Evolutionary conservation across 2,888 invertebrate genomes (phyloP).

Genomic region (Eilema griseolum): DNA sequence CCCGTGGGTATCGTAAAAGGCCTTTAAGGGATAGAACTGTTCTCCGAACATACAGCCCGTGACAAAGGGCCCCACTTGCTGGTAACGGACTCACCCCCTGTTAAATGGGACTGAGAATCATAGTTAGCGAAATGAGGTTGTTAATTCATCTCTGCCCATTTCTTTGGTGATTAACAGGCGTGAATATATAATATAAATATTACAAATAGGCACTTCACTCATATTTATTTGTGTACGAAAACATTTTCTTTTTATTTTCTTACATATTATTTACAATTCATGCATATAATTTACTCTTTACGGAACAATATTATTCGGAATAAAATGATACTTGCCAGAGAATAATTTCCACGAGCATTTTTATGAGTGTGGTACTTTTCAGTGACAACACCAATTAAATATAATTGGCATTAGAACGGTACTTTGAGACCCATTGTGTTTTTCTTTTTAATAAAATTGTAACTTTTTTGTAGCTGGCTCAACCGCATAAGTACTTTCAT

Average conservation of each 20-base stretch:
- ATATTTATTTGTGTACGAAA: neutral
- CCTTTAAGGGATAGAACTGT: no score
- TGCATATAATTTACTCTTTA: neutral
- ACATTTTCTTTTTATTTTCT: neutral
- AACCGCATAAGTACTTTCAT: neutral
- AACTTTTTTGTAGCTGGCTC: no score
- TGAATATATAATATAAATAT: no score
- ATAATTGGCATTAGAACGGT: constrained; percentile 4
- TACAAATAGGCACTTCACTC: no score
- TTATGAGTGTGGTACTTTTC: neutral
- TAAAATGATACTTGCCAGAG: neutral
- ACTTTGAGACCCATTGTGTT: neutral
- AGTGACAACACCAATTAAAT: neutral
- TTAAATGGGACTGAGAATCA: no score
- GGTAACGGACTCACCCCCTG: no score
- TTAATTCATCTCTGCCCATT: no score
- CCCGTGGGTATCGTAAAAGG: no score
- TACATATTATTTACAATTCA: neutral
- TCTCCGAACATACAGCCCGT: no score
- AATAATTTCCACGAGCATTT: neutral
- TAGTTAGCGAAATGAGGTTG: no score
- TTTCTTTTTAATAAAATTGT: neutral
- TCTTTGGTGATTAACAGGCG: no score
- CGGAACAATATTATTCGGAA: neutral
- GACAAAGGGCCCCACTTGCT: no score